Conservation (phyloP, 1,140 invertebrate species). For the Drosophila athabasca region DNA sequence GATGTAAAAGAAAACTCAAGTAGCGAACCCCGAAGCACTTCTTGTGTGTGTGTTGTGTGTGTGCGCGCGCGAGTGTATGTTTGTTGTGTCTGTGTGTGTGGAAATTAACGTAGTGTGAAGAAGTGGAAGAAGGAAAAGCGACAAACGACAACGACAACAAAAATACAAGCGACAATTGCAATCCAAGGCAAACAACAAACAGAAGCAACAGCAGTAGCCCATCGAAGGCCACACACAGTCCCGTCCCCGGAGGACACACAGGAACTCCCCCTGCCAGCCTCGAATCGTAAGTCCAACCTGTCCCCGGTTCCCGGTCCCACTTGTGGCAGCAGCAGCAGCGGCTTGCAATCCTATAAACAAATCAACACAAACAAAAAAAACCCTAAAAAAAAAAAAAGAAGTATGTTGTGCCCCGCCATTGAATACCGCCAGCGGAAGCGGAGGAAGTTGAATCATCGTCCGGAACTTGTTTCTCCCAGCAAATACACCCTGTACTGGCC, state of each 20-base stretch:
- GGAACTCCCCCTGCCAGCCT: slow-evolving; percentile 1
- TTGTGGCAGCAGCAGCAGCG: too few relatives aligned
- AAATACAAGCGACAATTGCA: slow-evolving; percentile 47
- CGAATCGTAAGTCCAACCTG: too few relatives aligned
- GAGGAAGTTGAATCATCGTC: slow-evolving; percentile 73
- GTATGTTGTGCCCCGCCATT: background rate
- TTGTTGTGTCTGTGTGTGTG: slow-evolving; percentile 55
- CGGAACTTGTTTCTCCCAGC: slow-evolving; percentile 69
- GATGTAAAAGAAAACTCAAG: slow-evolving; percentile 52
- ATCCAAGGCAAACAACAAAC: slow-evolving; percentile 51
- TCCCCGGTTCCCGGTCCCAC: too few relatives aligned
- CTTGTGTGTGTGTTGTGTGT: slow-evolving; percentile 17
- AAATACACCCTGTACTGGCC: slow-evolving; percentile 1
- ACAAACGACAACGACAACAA: slow-evolving; percentile 41
- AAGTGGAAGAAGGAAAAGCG: slow-evolving; percentile 51
- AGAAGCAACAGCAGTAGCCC: slow-evolving; percentile 17
- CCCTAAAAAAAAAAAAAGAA: too few relatives aligned
- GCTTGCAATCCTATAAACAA: slow-evolving; percentile 59
- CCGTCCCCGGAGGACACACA: slow-evolving; percentile 14
- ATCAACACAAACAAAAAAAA: slow-evolving; percentile 51
- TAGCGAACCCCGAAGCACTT: slow-evolving; percentile 10
- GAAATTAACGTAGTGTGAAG: slow-evolving; percentile 74
- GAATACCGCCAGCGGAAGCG: slow-evolving; percentile 29
- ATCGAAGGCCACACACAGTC: background rate
- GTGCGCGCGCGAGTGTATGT: slow-evolving; percentile 15